Evolutionary conservation across 2,797 vertebrate genomes (phyloP).

Genomic region (Diplodus puntazzo): DNA sequence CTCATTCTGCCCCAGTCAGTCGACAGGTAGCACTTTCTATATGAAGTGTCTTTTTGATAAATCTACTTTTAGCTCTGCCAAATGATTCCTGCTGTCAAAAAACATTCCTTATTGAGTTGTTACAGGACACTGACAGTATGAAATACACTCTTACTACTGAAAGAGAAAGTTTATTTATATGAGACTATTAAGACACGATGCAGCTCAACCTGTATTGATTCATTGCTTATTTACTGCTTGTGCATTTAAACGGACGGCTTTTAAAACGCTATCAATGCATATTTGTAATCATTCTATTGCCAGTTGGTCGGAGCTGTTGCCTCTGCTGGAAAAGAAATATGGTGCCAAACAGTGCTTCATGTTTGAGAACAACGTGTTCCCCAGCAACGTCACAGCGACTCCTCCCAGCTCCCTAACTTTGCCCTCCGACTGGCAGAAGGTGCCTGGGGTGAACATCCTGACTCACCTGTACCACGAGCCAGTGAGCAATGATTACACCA

Average conservation of each 20-base stretch:
- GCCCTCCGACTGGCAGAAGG: slow-evolving; percentile 23
- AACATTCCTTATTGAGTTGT: background rate
- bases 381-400: background rate
- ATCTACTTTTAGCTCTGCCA: background rate
- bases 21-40: slow-evolving; percentile 37
- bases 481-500: background rate
- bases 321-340: slow-evolving; percentile 46
- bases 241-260: background rate
- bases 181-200: no score
- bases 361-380: slow-evolving; percentile 66
- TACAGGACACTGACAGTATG: no score
- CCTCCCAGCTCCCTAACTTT: background rate
- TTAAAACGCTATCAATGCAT: background rate
- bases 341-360: slow-evolving; percentile 24
- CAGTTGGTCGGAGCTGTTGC: slow-evolving; percentile 74
- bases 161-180: no score
- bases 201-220: background rate
- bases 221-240: background rate
- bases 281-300: background rate
- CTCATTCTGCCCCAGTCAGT: slow-evolving; percentile 73
- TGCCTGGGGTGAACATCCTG: slow-evolving; percentile 69
- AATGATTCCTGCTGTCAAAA: background rate
- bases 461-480: slow-evolving; percentile 54
- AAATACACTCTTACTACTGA: no score
- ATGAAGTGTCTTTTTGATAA: background rate